Conservation (phyloP, 2,797 vertebrate genomes). For the Discoglossus pictus region DNA sequence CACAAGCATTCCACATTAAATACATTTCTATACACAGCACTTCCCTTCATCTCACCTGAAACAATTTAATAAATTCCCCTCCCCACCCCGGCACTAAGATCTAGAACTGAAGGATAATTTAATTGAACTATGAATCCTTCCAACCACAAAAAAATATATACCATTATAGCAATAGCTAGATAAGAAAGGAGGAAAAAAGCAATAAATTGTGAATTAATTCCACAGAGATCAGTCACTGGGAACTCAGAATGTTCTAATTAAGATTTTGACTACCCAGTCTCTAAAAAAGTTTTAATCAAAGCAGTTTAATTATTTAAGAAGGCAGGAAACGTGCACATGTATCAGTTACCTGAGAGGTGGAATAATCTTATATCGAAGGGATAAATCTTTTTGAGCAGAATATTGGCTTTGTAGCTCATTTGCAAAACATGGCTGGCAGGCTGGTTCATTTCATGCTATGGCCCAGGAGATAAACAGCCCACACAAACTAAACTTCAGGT, state of each 20-base stretch:
- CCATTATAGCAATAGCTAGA: slow-evolving; percentile 31
- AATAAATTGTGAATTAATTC: slow-evolving; percentile 37
- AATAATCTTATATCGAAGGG: no score
- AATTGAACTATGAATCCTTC: slow-evolving; percentile 7
- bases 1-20: no score
- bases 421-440: no score
- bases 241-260: slow-evolving; percentile 39
- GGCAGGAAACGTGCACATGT: background rate
- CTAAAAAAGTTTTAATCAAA: slow-evolving; percentile 29
- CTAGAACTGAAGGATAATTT: slow-evolving; percentile 9
- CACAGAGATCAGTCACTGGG: slow-evolving; percentile 27
- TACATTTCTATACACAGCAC: no score
- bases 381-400: no score
- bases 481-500: no score
- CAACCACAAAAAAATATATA: slow-evolving; percentile 11
- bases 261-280: slow-evolving; percentile 25
- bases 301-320: slow-evolving; percentile 35
- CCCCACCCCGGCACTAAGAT: no score
- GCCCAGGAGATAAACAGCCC: no score
- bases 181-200: slow-evolving; percentile 24
- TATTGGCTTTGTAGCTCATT: no score
- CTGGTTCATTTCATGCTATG: no score
- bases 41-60: no score
- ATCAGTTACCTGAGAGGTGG: background rate
- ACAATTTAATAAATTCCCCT: no score